phyloP scores from a whole-genome alignment of 2,113 vertebrate genomes.

The Phylloscopus trochiloides region DNA sequence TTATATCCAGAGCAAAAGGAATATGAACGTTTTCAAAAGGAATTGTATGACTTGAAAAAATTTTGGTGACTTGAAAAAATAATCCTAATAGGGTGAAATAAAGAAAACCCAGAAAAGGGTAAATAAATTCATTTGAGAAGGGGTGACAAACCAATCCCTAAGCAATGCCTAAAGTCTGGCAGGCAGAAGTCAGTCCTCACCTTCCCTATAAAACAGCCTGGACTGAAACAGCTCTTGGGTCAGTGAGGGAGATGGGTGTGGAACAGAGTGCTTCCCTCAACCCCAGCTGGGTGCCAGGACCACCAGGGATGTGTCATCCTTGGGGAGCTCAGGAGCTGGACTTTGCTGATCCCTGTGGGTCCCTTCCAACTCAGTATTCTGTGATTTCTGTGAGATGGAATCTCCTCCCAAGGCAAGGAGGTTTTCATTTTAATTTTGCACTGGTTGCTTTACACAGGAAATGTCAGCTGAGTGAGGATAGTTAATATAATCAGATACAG shows the following conservation, averaged over 20 bases:
- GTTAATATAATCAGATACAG: conserved; percentile 18
- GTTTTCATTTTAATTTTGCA: conserved; percentile 27
- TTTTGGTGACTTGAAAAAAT: background rate
- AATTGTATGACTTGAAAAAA: background rate
- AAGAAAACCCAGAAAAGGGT: background rate
- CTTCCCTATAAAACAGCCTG: background rate
- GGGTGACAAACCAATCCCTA: background rate
- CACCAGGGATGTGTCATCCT: background rate
- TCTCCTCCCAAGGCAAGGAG: background rate
- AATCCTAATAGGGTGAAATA: background rate
- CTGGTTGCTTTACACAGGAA: conserved; percentile 52
- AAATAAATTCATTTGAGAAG: background rate
- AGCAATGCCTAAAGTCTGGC: background rate
- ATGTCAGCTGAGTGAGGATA: background rate
- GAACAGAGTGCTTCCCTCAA: background rate
- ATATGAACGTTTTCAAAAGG: background rate
- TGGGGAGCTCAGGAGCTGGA: background rate
- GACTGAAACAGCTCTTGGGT: background rate
- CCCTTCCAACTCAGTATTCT: background rate
- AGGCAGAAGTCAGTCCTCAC: background rate
- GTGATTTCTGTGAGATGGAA: background rate
- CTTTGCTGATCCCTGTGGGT: background rate
- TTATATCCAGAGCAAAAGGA: background rate
- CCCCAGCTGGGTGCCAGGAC: background rate
- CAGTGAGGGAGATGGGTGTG: background rate